These are phyloP conservation scores for Odontothrips loti DNA, from an alignment of 2,888 invertebrate genomes.

Conservation along the genomic window DNA sequence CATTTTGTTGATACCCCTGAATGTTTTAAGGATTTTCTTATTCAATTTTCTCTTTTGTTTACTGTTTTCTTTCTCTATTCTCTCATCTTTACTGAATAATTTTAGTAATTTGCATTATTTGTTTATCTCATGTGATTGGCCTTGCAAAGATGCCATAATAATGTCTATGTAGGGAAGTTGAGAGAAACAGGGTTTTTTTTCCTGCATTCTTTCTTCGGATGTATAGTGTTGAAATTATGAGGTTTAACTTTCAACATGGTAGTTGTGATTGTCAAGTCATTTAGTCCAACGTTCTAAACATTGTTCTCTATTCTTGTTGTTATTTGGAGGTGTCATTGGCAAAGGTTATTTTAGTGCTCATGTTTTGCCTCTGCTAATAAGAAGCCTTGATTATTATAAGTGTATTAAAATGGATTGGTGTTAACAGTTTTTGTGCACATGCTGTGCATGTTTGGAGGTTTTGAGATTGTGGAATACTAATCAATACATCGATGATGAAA, in stretches of 20 bases:
- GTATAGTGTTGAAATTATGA: background rate
- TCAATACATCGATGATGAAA: background rate
- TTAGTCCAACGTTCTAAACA: slow-evolving; percentile 3
- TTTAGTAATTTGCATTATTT: background rate
- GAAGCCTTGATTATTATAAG: background rate
- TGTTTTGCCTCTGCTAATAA: background rate
- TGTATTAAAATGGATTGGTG: background rate
- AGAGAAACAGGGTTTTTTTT: background rate
- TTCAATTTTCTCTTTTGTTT: background rate
- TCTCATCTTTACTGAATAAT: background rate
- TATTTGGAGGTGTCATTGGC: slow-evolving; percentile 4
- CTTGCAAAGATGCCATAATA: background rate
- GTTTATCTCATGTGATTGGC: slow-evolving; percentile 5
- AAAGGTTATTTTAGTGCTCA: background rate
- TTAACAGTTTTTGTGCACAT: slow-evolving; percentile 1
- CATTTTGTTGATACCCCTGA: background rate
- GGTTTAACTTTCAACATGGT: background rate
- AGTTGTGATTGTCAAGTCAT: slow-evolving; percentile 21
- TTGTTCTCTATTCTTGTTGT: background rate
- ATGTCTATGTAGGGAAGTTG: background rate
- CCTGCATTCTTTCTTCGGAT: background rate
- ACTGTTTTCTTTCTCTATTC: background rate
- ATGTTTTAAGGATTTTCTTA: background rate
- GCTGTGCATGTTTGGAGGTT: background rate
- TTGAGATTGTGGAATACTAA: slow-evolving; percentile 2